Evolutionary conservation across 2,797 vertebrate genomes (phyloP).

Genomic region (Tachyglossus aculeatus): DNA sequence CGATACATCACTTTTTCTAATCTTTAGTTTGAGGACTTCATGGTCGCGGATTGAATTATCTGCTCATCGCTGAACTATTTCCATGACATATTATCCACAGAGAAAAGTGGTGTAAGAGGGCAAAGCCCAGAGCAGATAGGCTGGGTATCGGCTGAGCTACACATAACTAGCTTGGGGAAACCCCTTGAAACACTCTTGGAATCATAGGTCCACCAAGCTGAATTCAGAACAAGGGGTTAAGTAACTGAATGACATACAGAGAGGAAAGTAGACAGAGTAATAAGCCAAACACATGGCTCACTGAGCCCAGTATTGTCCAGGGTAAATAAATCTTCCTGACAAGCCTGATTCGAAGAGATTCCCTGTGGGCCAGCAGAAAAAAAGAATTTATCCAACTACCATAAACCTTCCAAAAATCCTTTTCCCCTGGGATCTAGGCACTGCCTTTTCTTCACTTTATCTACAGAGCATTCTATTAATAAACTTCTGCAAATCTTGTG

Average conservation of each 20-base stretch:
- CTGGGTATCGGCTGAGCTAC: no score
- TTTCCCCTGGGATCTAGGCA: slow-evolving; percentile 19
- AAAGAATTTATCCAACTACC: not conserved
- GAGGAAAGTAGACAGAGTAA: not conserved
- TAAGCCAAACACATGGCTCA: not conserved
- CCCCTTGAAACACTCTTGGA: slow-evolving; percentile 6
- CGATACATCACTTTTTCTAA: not conserved
- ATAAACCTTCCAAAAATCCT: slow-evolving; percentile 13
- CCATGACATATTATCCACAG: not conserved
- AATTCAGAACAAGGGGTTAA: not conserved
- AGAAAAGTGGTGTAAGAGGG: not conserved
- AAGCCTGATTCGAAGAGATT: not conserved
- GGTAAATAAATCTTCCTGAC: not conserved
- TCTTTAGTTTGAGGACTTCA: not conserved
- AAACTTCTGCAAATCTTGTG: no score
- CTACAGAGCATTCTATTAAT: no score
- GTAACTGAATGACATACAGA: not conserved
- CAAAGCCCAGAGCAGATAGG: no score
- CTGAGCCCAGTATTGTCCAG: not conserved
- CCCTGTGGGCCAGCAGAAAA: not conserved
- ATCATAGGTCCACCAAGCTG: not conserved
- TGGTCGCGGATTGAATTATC: not conserved
- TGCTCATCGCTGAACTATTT: not conserved
- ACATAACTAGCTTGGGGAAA: no score
- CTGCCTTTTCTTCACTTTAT: not conserved